phyloP scores from a whole-genome alignment of 2,113 vertebrate species.

The Heterotis niloticus region DNA sequence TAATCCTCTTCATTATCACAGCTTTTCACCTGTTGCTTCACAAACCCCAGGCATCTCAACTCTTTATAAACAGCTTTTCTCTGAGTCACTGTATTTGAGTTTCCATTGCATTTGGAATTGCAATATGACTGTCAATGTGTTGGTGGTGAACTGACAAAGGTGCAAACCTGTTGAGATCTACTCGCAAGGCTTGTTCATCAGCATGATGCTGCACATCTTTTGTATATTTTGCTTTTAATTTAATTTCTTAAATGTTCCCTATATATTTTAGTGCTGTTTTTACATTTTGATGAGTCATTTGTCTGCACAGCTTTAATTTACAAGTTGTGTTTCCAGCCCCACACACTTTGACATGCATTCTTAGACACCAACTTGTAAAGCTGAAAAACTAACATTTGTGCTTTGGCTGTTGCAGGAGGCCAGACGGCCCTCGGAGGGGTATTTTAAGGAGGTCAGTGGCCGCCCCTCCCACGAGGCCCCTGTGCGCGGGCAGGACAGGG shows the following conservation, averaged over 20 bases:
- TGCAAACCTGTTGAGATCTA: too few species aligned
- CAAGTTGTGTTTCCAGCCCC: too few species aligned
- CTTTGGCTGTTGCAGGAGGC: constrained; percentile 85
- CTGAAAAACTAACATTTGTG: constrained; percentile 48
- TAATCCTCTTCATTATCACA: constrained; percentile 39
- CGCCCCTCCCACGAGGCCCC: constrained; percentile 85
- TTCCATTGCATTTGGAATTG: constrained; percentile 14
- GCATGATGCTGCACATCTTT: background rate
- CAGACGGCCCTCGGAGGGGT: constrained; percentile 87
- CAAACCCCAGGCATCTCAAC: constrained; percentile 37
- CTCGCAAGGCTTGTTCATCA: background rate
- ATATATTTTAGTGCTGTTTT: too few species aligned
- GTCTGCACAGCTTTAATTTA: too few species aligned
- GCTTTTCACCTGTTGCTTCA: constrained; percentile 43
- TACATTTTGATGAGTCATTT: background rate
- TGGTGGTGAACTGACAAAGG: too few species aligned
- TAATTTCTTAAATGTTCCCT: background rate
- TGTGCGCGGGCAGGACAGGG: constrained; percentile 79
- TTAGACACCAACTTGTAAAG: too few species aligned
- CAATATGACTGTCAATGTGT: too few species aligned
- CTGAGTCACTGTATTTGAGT: constrained; percentile 37
- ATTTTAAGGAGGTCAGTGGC: constrained; percentile 90
- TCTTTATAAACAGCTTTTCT: constrained; percentile 31
- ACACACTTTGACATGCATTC: too few species aligned
- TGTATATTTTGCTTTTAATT: background rate